These are phyloP conservation scores for Syngnathoides biaculeatus DNA, from an alignment of 2,113 vertebrate genomes.

Conservation along the genomic window DNA sequence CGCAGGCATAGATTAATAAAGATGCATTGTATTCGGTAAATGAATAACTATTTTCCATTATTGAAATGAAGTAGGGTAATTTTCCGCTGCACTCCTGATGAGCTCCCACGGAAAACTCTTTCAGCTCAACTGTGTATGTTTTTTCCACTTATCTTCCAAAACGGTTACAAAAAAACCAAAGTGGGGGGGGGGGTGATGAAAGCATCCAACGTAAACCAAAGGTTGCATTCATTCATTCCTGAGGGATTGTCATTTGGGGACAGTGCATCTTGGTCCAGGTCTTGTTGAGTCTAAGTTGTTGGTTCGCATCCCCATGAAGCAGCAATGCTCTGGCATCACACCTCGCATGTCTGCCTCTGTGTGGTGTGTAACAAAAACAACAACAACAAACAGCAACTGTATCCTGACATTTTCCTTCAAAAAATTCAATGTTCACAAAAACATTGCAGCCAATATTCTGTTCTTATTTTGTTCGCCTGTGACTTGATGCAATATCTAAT, in stretches of 20 bases:
- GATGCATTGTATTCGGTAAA: too few relatives aligned
- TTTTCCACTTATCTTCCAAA: not conserved
- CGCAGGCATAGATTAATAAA: too few relatives aligned
- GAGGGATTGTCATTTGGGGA: not conserved
- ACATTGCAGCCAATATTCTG: not conserved
- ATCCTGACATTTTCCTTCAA: not conserved
- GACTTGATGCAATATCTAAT: not conserved
- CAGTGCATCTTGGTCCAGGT: not conserved
- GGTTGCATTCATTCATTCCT: not conserved
- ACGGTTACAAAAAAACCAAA: not conserved
- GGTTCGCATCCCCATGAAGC: not conserved
- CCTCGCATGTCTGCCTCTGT: not conserved
- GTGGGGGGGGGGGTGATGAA: too few relatives aligned
- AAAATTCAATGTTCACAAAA: not conserved
- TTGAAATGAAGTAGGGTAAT: not conserved
- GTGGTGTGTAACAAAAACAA: not conserved
- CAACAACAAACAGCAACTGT: not conserved
- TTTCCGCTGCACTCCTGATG: not conserved
- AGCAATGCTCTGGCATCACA: not conserved
- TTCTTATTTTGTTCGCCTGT: not conserved
- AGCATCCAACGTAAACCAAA: not conserved
- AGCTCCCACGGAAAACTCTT: not conserved
- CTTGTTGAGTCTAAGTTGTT: not conserved
- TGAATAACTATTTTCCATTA: not conserved
- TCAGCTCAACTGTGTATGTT: too few relatives aligned